Conservation (phyloP, 2,113 vertebrate genomes). For the Perca fluviatilis region DNA sequence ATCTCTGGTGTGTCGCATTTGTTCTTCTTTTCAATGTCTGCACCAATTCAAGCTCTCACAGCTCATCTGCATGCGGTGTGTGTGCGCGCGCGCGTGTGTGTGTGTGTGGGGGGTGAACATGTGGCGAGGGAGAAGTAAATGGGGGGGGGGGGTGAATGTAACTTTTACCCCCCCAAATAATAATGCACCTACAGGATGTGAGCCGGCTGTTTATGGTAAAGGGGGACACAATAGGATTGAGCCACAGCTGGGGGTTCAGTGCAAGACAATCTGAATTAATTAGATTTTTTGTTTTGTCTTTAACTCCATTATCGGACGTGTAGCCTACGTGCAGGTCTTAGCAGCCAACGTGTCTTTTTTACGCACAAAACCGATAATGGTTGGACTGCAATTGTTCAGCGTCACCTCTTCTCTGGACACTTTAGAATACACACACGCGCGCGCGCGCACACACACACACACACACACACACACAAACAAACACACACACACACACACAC, state of each 20-base stretch:
- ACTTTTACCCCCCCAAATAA: constrained; percentile 5
- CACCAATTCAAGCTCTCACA: constrained; percentile 19
- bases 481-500: not conserved
- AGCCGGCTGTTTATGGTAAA: constrained; percentile 48
- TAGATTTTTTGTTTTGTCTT: not conserved
- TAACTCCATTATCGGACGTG: not conserved
- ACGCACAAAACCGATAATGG: not conserved
- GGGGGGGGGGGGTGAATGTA: constrained; percentile 13
- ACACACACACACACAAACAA: no score
- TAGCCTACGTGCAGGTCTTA: constrained; percentile 31
- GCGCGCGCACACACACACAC: not conserved
- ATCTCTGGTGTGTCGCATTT: constrained; percentile 42
- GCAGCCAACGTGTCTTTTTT: constrained; percentile 5
- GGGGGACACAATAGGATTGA: constrained; percentile 38
- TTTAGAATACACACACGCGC: constrained; percentile 20
- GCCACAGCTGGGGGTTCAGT: not conserved
- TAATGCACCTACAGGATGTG: constrained; percentile 62
- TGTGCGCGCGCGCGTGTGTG: not conserved
- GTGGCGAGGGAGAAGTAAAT: constrained; percentile 44
- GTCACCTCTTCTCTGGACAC: constrained; percentile 22
- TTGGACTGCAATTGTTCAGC: constrained; percentile 13
- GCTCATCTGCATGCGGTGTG: constrained; percentile 62
- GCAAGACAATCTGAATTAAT: constrained; percentile 8
- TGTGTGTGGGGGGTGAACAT: constrained; percentile 35
- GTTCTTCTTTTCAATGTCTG: constrained; percentile 40